phyloP scores from a whole-genome alignment of 2,113 vertebrate species.

The Nothoprocta pentlandii region DNA sequence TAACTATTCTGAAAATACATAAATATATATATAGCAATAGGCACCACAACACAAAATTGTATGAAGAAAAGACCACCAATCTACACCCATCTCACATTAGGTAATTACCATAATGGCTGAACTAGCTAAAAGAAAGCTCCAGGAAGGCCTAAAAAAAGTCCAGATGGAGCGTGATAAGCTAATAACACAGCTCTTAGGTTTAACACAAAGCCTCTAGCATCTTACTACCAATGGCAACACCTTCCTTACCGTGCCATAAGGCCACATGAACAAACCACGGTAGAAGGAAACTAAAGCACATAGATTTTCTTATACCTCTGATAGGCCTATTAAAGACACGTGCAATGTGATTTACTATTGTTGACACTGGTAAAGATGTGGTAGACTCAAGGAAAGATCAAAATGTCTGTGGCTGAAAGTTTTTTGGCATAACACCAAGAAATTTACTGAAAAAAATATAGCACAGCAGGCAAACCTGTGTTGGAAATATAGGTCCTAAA shows the following conservation, averaged over 20 bases:
- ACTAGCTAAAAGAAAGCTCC: not conserved
- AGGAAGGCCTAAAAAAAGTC: not conserved
- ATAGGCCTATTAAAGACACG: not conserved
- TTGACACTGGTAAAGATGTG: rapidly evolving
- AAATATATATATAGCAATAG: not conserved
- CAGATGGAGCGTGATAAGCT: not conserved
- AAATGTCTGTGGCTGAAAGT: not conserved
- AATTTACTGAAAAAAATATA: not conserved
- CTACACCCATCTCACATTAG: not conserved
- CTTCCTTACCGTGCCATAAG: not conserved
- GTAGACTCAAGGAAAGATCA: rapidly evolving
- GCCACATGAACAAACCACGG: rapidly evolving
- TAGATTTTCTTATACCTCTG: not conserved
- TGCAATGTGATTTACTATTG: not conserved
- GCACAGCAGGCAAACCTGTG: not conserved
- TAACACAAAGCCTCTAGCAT: not conserved
- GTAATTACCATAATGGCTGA: not conserved
- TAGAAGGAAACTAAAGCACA: not conserved
- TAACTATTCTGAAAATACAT: not conserved
- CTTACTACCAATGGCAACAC: not conserved
- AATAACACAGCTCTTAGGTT: too few relatives aligned
- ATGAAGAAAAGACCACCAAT: not conserved
- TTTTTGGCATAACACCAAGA: not conserved
- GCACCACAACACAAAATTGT: not conserved
- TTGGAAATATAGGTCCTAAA: not conserved